Evolutionary conservation across 2,888 invertebrate genomes (phyloP).

Genomic region (Eledona agricola): DNA sequence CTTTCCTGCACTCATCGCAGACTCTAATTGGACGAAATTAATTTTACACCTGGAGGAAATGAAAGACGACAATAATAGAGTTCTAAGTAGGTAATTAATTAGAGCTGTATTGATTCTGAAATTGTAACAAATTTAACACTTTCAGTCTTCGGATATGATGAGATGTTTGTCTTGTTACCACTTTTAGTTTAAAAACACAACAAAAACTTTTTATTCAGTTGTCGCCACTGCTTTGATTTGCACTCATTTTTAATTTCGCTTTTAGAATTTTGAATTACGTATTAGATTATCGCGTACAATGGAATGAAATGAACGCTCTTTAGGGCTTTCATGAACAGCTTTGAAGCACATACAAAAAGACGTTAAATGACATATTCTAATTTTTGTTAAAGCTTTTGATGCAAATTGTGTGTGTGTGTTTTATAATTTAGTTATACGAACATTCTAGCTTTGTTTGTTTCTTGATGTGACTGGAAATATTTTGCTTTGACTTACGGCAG

Average conservation of each 20-base stretch:
- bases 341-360: too few relatives aligned
- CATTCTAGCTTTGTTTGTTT: too few relatives aligned
- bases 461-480: too few relatives aligned
- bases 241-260: constrained; percentile 6
- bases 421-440: too few relatives aligned
- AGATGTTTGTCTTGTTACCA: constrained; percentile 28
- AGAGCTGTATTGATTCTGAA: constrained; percentile 32
- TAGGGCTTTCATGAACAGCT: constrained; percentile 5
- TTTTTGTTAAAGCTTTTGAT: too few relatives aligned
- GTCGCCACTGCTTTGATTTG: constrained; percentile 21
- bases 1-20: too few relatives aligned
- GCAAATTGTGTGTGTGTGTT: too few relatives aligned
- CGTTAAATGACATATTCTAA: too few relatives aligned
- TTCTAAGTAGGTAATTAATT: constrained; percentile 29
- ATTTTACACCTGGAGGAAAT: too few relatives aligned
- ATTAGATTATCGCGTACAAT: constrained; percentile 23
- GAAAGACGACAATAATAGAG: too few relatives aligned
- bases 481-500: too few relatives aligned
- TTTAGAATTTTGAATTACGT: constrained; percentile 35
- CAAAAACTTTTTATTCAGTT: constrained; percentile 1
- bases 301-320: constrained; percentile 6
- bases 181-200: constrained; percentile 26
- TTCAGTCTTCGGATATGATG: constrained; percentile 48
- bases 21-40: too few relatives aligned
- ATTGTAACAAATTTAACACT: constrained; percentile 37